Base-by-base conservation (phyloP, 1,140 invertebrate genomes). In the Patella vulgata region DNA sequence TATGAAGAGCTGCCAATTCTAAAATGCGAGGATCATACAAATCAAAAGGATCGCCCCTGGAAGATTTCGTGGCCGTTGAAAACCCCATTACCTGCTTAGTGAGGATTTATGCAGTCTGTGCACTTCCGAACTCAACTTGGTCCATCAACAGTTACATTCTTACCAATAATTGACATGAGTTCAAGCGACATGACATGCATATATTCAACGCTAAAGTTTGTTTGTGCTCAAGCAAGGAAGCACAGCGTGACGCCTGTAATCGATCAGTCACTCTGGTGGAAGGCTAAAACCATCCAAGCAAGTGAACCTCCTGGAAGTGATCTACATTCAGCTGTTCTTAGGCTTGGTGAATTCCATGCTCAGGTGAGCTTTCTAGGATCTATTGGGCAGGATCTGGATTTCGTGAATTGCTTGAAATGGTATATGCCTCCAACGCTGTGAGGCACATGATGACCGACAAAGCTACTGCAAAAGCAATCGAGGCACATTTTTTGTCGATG, bases 361-460 rank as follows among this genome's bases (percentile, higher is more conserved):
- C 30, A 54, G 21, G 72, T 69, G 66, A 69, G 69, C 43, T 72
- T 43, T 52, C 57, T 74, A 23, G 65, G 61, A 14, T 46, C 52
- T 27, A 72, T 69, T 52, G 69, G 69, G 11, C 27, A 66, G 33
- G 44, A 27, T 54, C 63, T 25, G 67, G 72, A 1, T 42, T 74
- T 1, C 28, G 31, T 30, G 66, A 74, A 52, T 1, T 70, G 9
- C 39, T 70, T 12, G 61, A 70, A 55, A 33, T 46, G 23, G 43
- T 73, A 6, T 73, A 59, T 72, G 69, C 59, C 19, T 28, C 58
- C 54, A 64, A 69, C 47, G 74, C 68, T 42, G 70, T 75, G 42
- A 67, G 74, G 2, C 79, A 83, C 68, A 80, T 80, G 65, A 47
- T 86, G 43, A 60, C 42, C 51, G 63, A 40, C 4, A 54, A 59